These are phyloP conservation scores for Drosophila sucinea DNA, from an alignment of 1,140 invertebrate species.

Conservation along the genomic window DNA sequence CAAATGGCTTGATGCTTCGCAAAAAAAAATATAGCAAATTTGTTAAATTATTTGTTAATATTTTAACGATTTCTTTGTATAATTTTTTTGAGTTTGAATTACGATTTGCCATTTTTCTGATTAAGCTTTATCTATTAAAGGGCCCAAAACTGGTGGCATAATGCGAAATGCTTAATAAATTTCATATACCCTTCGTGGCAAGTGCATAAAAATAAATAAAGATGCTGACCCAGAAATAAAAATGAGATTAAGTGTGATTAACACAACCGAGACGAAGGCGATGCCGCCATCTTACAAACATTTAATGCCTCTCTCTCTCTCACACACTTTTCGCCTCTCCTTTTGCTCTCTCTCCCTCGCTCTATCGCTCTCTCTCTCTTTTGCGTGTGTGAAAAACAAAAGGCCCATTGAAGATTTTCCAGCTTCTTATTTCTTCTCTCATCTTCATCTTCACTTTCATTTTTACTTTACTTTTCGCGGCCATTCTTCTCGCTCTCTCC, in stretches of 20 bases:
- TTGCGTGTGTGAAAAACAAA: slow-evolving; percentile 14
- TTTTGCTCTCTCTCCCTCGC: not conserved
- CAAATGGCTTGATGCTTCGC: too few species aligned
- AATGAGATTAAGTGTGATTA: slow-evolving; percentile 83
- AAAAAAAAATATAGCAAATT: too few species aligned
- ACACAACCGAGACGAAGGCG: slow-evolving; percentile 70
- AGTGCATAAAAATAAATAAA: slow-evolving; percentile 64
- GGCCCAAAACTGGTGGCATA: too few species aligned
- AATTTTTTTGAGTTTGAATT: too few species aligned
- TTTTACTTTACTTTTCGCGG: slow-evolving; percentile 3
- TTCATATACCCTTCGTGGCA: not conserved
- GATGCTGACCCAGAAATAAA: slow-evolving; percentile 82
- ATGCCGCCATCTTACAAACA: slow-evolving; percentile 39
- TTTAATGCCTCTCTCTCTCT: not conserved
- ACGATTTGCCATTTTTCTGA: too few species aligned
- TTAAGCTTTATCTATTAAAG: too few species aligned
- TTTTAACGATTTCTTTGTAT: too few species aligned
- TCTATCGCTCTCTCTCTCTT: not conserved
- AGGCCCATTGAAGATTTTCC: slow-evolving; percentile 4
- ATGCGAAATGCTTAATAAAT: slow-evolving; percentile 10
- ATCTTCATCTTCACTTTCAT: not conserved
- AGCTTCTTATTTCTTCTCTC: not conserved
- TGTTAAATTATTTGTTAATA: too few species aligned
- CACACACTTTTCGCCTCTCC: not conserved
- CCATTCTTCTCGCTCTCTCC: not conserved